Evolutionary conservation across 2,797 vertebrate genomes (phyloP).

Genomic region (Notoglanidium macrostoma): DNA sequence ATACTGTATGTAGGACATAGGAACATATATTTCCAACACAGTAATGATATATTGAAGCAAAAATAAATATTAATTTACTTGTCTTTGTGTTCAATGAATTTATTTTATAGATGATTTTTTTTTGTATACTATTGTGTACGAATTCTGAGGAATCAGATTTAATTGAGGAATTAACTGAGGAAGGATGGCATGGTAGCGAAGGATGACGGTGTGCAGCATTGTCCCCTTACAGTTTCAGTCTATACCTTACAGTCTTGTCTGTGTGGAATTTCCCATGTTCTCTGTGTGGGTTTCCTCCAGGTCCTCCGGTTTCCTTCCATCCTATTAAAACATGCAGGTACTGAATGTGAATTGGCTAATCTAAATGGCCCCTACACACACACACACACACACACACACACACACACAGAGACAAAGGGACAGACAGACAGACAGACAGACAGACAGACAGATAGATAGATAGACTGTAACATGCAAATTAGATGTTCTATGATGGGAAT

Average conservation of each 20-base stretch:
- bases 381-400: no score
- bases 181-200: background rate
- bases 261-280: background rate
- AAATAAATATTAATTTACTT: background rate
- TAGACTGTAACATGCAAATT: background rate
- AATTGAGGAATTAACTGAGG: background rate
- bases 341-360: background rate
- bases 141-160: background rate
- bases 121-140: background rate
- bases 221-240: background rate
- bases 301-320: background rate
- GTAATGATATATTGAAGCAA: background rate
- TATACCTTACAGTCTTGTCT: background rate
- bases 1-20: background rate
- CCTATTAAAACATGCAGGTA: background rate
- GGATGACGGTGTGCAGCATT: background rate
- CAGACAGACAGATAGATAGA: background rate
- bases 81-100: background rate
- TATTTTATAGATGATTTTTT: background rate
- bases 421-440: no score
- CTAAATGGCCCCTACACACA: background rate
- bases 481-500: slow-evolving; percentile 49
- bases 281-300: background rate
- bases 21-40: background rate
- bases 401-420: no score